Evolutionary conservation across 2,888 invertebrate genomes (phyloP).

Genomic region (Pantelozetes paolii): DNA sequence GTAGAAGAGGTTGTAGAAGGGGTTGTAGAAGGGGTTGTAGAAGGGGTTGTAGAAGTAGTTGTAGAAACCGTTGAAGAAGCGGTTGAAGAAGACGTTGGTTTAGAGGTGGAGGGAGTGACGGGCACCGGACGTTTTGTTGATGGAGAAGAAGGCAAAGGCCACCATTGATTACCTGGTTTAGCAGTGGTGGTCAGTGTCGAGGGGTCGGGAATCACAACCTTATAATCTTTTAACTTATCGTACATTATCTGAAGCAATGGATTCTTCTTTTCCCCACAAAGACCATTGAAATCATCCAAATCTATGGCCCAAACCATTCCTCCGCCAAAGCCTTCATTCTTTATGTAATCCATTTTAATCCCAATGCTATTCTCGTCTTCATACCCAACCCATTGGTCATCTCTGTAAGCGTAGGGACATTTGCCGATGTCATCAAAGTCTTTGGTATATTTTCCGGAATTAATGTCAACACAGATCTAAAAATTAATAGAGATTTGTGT

Average conservation of each 20-base stretch:
- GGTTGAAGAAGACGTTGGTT: constrained; percentile 2
- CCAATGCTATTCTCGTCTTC: constrained; percentile 74
- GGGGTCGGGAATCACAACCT: constrained; percentile 67
- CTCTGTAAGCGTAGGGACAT: constrained; percentile 77
- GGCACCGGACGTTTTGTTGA: too few relatives aligned
- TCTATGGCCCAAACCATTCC: constrained; percentile 91
- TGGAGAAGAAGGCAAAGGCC: too few relatives aligned
- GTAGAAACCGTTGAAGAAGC: constrained; percentile 39
- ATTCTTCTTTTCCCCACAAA: constrained; percentile 62
- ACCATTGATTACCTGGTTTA: constrained; percentile 65
- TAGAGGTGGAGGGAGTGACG: not conserved
- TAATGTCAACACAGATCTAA: constrained; percentile 47
- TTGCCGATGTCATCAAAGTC: constrained; percentile 77
- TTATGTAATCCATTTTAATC: constrained; percentile 85
- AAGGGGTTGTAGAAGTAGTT: constrained; percentile 31
- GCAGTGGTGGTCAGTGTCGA: constrained; percentile 64
- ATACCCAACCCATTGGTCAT: constrained; percentile 84
- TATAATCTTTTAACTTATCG: constrained; percentile 67
- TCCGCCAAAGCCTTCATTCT: constrained; percentile 73
- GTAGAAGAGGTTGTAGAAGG: constrained; percentile 58
- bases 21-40: constrained; percentile 42
- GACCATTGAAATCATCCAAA: constrained; percentile 83
- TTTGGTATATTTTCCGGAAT: constrained; percentile 68
- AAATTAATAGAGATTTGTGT: too few relatives aligned
- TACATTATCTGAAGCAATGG: constrained; percentile 63